phyloP scores from a whole-genome alignment of 2,888 invertebrate species.

The Pachydiplax longipennis region DNA sequence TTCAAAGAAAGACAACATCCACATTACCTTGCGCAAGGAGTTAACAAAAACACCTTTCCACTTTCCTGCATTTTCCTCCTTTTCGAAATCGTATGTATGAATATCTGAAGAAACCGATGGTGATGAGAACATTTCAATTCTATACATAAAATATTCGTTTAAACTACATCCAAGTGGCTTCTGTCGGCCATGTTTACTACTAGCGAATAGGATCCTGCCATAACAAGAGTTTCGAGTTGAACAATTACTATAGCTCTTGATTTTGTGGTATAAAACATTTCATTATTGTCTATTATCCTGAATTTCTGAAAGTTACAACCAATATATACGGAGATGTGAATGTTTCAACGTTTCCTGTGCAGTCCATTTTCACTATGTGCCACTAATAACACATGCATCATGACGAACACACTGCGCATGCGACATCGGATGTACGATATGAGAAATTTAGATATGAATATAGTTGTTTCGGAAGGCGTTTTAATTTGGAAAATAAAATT shows the following conservation, averaged over 20 bases:
- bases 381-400: constrained; percentile 44
- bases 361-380: constrained; percentile 32
- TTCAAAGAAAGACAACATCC: background rate
- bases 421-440: constrained; percentile 24
- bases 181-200: constrained; percentile 51
- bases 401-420: constrained; percentile 31
- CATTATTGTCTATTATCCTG: constrained; percentile 29
- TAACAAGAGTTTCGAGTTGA: constrained; percentile 24
- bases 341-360: constrained; percentile 24
- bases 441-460: background rate
- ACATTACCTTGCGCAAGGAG: constrained; percentile 82
- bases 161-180: constrained; percentile 48
- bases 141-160: constrained; percentile 46
- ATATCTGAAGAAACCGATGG: constrained; percentile 52
- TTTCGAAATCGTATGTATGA: constrained; percentile 79
- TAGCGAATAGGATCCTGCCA: constrained; percentile 44
- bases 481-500: no score
- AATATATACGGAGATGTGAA: background rate
- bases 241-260: constrained; percentile 16
- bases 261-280: constrained; percentile 5
- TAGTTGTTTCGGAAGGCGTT: no score
- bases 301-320: constrained; percentile 15
- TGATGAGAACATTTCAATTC: constrained; percentile 51
- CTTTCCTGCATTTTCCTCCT: constrained; percentile 87
- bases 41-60: constrained; percentile 92